A percentile compares a stretch with the other conserved stretches of the same genome.
phyloP scores from a whole-genome alignment of 2,113 vertebrate species.

The Cyphomyrus discorhynchus region DNA sequence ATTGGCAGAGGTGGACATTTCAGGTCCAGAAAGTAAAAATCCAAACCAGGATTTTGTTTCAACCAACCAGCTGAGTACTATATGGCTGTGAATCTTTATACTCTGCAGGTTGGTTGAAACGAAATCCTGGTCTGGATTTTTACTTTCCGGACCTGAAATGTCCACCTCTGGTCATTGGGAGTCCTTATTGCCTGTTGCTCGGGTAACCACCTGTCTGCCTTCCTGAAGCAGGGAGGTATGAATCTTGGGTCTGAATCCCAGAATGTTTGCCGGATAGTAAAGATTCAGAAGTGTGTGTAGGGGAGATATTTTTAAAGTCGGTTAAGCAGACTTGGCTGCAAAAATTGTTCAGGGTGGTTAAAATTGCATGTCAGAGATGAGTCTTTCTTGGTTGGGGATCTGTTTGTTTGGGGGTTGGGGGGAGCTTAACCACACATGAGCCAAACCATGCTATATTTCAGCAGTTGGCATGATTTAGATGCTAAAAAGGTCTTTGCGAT shows the following conservation, averaged over 20 bases:
- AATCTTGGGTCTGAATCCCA: not conserved
- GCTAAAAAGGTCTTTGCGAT: not conserved
- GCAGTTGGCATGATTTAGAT: not conserved
- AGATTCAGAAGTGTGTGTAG: not conserved
- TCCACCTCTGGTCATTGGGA: not conserved
- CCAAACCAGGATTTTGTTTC: too few species aligned
- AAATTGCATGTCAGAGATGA: not conserved
- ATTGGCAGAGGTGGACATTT: not conserved
- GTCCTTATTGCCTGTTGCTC: not conserved
- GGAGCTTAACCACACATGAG: not conserved
- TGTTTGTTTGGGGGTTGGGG: not conserved
- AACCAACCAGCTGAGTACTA: too few species aligned
- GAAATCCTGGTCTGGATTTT: too few species aligned
- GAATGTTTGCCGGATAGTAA: not conserved
- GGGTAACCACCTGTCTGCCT: not conserved
- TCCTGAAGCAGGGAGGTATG: not conserved
- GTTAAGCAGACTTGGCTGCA: not conserved
- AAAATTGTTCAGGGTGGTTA: not conserved
- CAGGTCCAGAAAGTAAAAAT: too few species aligned
- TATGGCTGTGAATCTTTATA: too few species aligned
- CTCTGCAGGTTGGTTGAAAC: too few species aligned
- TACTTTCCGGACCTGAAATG: too few species aligned
- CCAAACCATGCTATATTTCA: not conserved
- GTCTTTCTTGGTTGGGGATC: not conserved
- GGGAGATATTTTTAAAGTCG: not conserved